Evolutionary conservation across 2,888 invertebrate genomes (phyloP), one percentile per base, ranked within the genome.

Genomic region (Yponomeuta evonymella): DNA sequence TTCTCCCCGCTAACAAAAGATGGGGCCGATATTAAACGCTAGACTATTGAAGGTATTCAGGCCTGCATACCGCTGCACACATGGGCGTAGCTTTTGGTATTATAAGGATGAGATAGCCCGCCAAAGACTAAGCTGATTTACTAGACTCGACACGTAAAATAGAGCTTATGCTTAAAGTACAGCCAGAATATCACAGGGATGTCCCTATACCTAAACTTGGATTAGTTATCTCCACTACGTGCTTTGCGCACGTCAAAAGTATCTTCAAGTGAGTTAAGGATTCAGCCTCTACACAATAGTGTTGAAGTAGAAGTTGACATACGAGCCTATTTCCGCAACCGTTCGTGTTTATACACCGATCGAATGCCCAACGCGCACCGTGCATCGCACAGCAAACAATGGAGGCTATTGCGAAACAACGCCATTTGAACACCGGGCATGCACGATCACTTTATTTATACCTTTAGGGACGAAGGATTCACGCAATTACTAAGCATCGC

Each of bases 371-470:
- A 36, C 73, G 73, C 70, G 75, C 72, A 75, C 36, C 69, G 69
- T 71, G 62, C 71, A 63, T 73, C 71, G 79, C 78, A 82, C 80
- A 80, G 79, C 81, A 84, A 86, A 88, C 87, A 88, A 87, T 86
- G 78, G 81, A 71, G 73, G 76, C 72, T 15, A 77, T 86, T 86
- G 80, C 84, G 77, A 81, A 82, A 86, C 79, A 75, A 72, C 74
- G 74, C 75, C 75, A 76, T 78, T 79, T 74, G 73, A 75, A 76
- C 75, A 76, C 74, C 71, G 77, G 72, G 75, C 80, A 81, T 81
- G 81, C 83, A 83, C 85, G 84, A 81, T 80, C 78, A 75, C 76
- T 76, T 82, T 80, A 81, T 84, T 85, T 83, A 82, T 79, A 79
- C 78, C 77, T 78, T 74, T 76, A 79, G 81, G 82, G 81, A 80